phyloP scores from a whole-genome alignment of 2,797 vertebrate genomes.

The Sebastes iracundus region DNA sequence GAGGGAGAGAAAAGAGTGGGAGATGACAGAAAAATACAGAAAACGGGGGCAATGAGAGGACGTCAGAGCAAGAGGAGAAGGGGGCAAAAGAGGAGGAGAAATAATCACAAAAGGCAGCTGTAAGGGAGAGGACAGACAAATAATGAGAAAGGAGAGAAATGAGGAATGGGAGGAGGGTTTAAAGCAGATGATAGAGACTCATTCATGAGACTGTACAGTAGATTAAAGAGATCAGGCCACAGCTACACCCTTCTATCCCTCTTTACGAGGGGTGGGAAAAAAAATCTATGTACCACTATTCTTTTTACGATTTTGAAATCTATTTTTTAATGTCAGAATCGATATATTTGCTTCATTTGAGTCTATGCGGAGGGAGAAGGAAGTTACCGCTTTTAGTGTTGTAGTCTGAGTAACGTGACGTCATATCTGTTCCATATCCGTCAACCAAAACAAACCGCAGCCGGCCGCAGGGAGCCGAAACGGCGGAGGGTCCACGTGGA shows the following conservation, averaged over 20 bases:
- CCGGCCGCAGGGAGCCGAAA: too few relatives aligned
- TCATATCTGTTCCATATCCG: too few relatives aligned
- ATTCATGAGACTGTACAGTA: constrained; percentile 55
- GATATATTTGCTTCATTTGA: too few relatives aligned
- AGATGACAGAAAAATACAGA: constrained; percentile 57
- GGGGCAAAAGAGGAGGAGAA: constrained; percentile 29
- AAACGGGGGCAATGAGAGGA: constrained; percentile 31
- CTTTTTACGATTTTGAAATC: too few relatives aligned
- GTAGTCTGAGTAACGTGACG: too few relatives aligned
- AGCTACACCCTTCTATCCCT: constrained; percentile 17
- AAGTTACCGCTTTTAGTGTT: too few relatives aligned
- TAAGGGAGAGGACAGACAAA: constrained; percentile 41
- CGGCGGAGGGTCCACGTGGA: too few relatives aligned
- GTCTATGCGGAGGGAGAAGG: too few relatives aligned
- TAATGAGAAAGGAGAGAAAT: constrained; percentile 39
- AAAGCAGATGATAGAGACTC: constrained; percentile 42
- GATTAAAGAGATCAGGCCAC: constrained; percentile 51
- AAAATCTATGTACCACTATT: too few relatives aligned
- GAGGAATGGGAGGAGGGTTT: constrained; percentile 35
- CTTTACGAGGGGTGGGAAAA: too few relatives aligned
- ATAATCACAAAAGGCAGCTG: constrained; percentile 50
- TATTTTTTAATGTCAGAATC: too few relatives aligned
- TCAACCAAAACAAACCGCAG: too few relatives aligned
- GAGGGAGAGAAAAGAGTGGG: constrained; percentile 52
- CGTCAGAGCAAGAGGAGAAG: constrained; percentile 9